Conservation (phyloP, 2,888 invertebrate genomes). For the Apoda limacodes region DNA sequence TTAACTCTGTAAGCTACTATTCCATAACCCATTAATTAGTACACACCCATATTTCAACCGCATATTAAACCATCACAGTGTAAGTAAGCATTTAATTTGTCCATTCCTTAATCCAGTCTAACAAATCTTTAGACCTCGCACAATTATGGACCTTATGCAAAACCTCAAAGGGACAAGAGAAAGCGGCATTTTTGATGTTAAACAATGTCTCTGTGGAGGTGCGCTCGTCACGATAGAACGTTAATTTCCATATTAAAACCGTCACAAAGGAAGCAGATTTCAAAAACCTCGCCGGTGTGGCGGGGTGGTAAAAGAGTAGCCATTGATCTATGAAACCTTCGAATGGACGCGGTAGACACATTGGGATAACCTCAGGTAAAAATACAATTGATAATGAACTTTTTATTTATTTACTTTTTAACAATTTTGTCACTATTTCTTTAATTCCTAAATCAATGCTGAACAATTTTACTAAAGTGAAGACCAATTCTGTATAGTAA, state of each 20-base stretch:
- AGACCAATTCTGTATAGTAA: too few species aligned
- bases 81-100: too few species aligned
- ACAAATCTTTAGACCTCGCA: too few species aligned
- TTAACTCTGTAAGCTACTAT: too few species aligned
- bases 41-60: too few species aligned
- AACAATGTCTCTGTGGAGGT: slow-evolving; percentile 44
- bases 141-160: slow-evolving; percentile 24
- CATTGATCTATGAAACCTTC: slow-evolving; percentile 3
- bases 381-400: background rate
- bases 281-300: slow-evolving; percentile 53
- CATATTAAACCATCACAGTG: too few species aligned
- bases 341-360: slow-evolving; percentile 27
- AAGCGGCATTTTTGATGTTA: slow-evolving; percentile 23
- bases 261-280: slow-evolving; percentile 69
- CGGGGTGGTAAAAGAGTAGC: slow-evolving; percentile 24
- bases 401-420: background rate
- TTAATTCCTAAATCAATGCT: too few species aligned
- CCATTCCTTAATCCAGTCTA: too few species aligned
- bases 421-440: too few species aligned
- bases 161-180: slow-evolving; percentile 22
- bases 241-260: slow-evolving; percentile 71
- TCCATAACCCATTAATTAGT: too few species aligned
- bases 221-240: slow-evolving; percentile 51
- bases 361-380: background rate
- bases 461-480: too few species aligned